Base-by-base conservation (phyloP, 2,888 invertebrate species). In the Frankliniella fusca region DNA sequence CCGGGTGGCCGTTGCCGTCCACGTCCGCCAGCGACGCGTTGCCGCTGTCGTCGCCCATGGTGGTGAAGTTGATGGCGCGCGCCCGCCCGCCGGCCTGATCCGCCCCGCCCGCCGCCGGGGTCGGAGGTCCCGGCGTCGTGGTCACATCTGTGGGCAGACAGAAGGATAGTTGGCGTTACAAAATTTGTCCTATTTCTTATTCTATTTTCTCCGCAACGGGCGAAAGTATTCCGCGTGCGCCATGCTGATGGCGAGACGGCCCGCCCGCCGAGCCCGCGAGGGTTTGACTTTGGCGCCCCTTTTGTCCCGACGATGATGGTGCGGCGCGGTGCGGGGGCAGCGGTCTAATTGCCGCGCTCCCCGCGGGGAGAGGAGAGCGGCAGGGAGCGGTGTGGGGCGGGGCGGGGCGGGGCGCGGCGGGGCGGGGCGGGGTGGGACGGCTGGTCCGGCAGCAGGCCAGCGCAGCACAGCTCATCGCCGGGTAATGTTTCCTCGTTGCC, bases 1-100 rank as follows among this genome's bases (percentile, higher is more conserved):
- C 86, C 18, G 84, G 84, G 20, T 84, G 84, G 28, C 84, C 82
- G 81, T 87, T 87, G 83, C 87, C 87, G 83, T 87, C 87, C 9
- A 84, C 84, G n/a, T 87, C 87, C 38, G 82, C 82, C 54, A 84
- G 65, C 5, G 81, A 49, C 81, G 86, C 86, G 3, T 84, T 81
- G 20, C 86, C 85, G 10, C 84, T 61, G 80, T 85, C 84, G 83
- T 86, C 85, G 81, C 85, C 82, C 54, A 84, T 23, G 38, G 81
- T 61, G 76, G 84, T 84, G 80, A 81, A 50, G 83, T 84, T 84
- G 80, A 28, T 48, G 54, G 83, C 81, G 49, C 83, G 82, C 18
- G 84, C 84, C 80, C 85, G 84, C 76, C 83, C 84, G 61, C 65
- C 76, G 70, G 61, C 48, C 15, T 23, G n/a, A 23, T 27, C 54